phyloP scores from a whole-genome alignment of 2,888 invertebrate genomes.

The Tubulanus polymorphus region DNA sequence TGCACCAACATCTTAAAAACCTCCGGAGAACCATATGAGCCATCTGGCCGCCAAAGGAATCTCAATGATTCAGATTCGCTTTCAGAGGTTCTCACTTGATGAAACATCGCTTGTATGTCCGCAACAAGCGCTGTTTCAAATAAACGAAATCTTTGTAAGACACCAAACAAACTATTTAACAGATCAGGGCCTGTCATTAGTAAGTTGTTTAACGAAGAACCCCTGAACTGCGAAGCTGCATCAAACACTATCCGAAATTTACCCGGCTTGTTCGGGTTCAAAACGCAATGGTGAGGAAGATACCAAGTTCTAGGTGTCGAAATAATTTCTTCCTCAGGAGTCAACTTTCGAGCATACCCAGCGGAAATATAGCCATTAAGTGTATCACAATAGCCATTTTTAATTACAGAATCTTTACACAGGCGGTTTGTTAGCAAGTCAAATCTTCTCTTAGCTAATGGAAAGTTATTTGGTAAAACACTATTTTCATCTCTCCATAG shows the following conservation, averaged over 20 bases:
- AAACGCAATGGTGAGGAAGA: constrained; percentile 1
- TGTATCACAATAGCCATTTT: not conserved
- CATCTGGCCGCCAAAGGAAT: not conserved
- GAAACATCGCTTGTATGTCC: not conserved
- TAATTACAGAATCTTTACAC: not conserved
- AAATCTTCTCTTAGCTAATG: not conserved
- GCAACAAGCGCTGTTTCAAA: not conserved
- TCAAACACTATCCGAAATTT: constrained; percentile 1
- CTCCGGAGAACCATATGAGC: not conserved
- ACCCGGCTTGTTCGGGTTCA: not conserved
- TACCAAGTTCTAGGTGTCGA: constrained; percentile 1
- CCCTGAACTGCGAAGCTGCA: constrained; percentile 1
- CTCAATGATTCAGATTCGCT: not conserved
- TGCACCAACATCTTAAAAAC: not conserved
- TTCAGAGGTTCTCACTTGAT: not conserved
- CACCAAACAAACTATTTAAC: not conserved
- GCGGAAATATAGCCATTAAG: not conserved
- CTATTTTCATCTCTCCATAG: not conserved
- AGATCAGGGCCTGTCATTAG: constrained; percentile 3
- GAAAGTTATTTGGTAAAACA: not conserved
- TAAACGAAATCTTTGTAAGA: not conserved
- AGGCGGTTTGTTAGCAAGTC: not conserved
- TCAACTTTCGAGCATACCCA: constrained; percentile 2
- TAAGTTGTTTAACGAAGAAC: not conserved
- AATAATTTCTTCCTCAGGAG: not conserved